These are phyloP conservation scores for Taurulus bubalis DNA, from an alignment of 2,113 vertebrate species.

Conservation along the genomic window DNA sequence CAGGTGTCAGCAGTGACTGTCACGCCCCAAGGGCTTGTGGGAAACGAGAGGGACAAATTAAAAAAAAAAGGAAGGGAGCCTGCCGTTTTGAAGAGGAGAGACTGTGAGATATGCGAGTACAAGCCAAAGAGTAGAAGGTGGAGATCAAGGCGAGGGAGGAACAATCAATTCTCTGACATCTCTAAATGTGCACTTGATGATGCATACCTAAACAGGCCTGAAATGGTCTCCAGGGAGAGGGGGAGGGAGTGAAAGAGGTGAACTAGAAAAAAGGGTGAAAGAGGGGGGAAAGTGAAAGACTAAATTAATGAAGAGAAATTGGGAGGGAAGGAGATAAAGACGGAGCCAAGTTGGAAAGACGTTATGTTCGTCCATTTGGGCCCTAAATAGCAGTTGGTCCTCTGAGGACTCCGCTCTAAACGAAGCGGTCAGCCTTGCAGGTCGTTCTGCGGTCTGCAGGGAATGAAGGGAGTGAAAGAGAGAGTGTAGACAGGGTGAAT, in stretches of 20 bases:
- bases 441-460: constrained; percentile 48
- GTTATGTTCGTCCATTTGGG: constrained; percentile 46
- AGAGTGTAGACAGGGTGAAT: constrained; percentile 50
- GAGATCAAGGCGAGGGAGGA: constrained; percentile 70
- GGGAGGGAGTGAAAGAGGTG: constrained; percentile 42
- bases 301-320: constrained; percentile 66
- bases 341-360: constrained; percentile 51
- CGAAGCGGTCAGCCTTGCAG: constrained; percentile 56
- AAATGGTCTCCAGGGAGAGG: constrained; percentile 57
- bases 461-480: constrained; percentile 47
- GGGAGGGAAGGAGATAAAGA: constrained; percentile 50
- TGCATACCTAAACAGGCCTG: constrained; percentile 77
- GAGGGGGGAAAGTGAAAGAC: constrained; percentile 18
- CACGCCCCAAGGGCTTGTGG: constrained; percentile 46
- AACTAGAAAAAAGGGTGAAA: constrained; percentile 12
- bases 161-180: constrained; percentile 77
- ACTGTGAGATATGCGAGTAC: constrained; percentile 36
- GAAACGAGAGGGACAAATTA: constrained; percentile 44
- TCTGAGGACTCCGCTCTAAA: constrained; percentile 38
- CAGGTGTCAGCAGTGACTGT: constrained; percentile 65
- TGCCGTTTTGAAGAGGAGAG: constrained; percentile 18
- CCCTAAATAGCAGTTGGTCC: constrained; percentile 56
- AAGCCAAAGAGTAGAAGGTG: constrained; percentile 57
- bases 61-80: background rate
- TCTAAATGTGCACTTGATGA: constrained; percentile 80